These are phyloP conservation scores for Augochlorella aurata DNA, from an alignment of 2,888 invertebrate genomes.

Conservation along the genomic window DNA sequence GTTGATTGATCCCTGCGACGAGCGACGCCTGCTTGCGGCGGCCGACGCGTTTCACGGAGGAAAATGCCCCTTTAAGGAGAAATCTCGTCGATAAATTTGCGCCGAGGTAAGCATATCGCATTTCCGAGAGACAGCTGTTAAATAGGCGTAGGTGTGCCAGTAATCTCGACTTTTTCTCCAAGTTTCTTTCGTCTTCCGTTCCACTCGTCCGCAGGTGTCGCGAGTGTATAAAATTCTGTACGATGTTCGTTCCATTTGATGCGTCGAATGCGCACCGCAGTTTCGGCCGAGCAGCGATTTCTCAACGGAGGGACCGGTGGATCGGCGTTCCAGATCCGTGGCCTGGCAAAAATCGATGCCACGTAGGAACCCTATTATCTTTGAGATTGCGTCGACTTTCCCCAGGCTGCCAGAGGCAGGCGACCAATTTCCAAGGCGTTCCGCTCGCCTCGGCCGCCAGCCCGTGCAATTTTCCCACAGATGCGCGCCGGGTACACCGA, in stretches of 20 bases:
- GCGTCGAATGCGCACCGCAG: neutral
- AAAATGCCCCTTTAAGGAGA: too few species aligned
- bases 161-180: too few species aligned
- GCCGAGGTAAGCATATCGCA: too few species aligned
- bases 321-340: constrained; percentile 6
- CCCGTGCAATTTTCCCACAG: constrained; percentile 57
- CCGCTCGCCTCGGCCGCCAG: constrained; percentile 29
- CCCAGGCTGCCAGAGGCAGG: constrained; percentile 50
- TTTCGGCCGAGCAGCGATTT: neutral
- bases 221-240: too few species aligned
- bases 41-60: too few species aligned
- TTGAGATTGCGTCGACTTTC: constrained; percentile 45
- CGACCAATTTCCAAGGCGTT: constrained; percentile 59
- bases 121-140: too few species aligned
- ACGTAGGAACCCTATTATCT: constrained; percentile 38
- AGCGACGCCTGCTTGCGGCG: neutral
- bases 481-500: constrained; percentile 51
- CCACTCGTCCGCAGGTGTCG: too few species aligned
- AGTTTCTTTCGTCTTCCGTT: too few species aligned
- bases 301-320: neutral
- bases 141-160: too few species aligned
- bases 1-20: neutral
- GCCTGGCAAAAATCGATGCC: constrained; percentile 34
- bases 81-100: too few species aligned
- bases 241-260: too few species aligned